These are phyloP conservation scores for Scaptomyza montana DNA, from an alignment of 1,140 invertebrate species.

Conservation along the genomic window DNA sequence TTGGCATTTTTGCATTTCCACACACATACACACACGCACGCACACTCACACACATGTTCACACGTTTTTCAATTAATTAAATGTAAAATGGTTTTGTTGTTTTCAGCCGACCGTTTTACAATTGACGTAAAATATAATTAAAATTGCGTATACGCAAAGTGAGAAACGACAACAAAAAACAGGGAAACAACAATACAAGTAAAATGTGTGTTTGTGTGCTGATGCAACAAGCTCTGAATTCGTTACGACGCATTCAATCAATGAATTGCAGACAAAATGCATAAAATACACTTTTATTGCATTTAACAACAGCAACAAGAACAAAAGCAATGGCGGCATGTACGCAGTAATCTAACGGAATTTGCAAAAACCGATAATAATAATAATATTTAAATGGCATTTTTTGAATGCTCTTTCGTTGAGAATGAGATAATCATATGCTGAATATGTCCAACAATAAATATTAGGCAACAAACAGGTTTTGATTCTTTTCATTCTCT, in stretches of 20 bases:
- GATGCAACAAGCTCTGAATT: not conserved
- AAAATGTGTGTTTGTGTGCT: not conserved
- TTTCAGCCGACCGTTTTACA: constrained; percentile 52
- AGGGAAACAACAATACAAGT: no score
- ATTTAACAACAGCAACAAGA: constrained; percentile 76
- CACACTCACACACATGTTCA: not conserved
- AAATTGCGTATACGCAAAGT: constrained; percentile 70
- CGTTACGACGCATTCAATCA: constrained; percentile 74
- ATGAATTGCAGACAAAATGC: constrained; percentile 76
- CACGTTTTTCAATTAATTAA: constrained; percentile 79
- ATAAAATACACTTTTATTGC: constrained; percentile 77
- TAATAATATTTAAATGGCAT: constrained; percentile 6
- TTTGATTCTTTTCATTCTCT: constrained; percentile 3
- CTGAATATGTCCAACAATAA: constrained; percentile 19
- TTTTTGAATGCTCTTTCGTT: constrained; percentile 10
- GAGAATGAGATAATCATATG: constrained; percentile 14
- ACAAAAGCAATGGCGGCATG: constrained; percentile 21
- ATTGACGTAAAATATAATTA: constrained; percentile 82
- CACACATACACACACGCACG: not conserved
- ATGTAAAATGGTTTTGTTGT: constrained; percentile 71
- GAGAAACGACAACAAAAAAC: constrained; percentile 15
- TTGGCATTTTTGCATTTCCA: constrained; percentile 52
- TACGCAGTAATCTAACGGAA: constrained; percentile 7
- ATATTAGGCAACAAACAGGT: constrained; percentile 32
- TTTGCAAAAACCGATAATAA: not conserved